Percentiles rank a stretch among this genome's conserved stretches.
Evolutionary conservation across 1,140 invertebrate species (phyloP).

Genomic region (Bacillus rossius): DNA sequence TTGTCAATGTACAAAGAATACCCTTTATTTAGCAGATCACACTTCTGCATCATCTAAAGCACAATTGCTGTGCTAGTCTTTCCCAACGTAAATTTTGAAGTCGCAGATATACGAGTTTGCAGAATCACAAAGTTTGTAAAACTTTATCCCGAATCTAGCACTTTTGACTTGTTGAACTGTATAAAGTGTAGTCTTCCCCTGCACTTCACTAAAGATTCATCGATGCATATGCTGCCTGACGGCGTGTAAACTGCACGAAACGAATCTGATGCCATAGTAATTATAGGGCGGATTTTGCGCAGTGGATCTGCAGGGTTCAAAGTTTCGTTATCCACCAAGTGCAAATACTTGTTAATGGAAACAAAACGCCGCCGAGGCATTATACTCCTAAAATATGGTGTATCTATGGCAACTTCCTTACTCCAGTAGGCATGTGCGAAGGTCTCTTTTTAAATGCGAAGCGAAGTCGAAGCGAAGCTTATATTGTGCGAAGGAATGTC

Average conservation of each 20-base stretch:
- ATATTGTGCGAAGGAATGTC: no score
- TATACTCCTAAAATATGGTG: conserved; percentile 17
- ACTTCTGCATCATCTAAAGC: no score
- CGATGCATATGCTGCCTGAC: conserved; percentile 12
- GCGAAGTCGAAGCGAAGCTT: no score
- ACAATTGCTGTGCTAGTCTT: conserved; percentile 3
- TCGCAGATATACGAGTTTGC: conserved; percentile 10
- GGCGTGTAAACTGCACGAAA: conserved; percentile 3
- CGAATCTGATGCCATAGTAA: conserved; percentile 9
- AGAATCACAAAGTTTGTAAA: conserved; percentile 19
- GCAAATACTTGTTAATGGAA: not conserved
- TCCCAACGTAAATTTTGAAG: conserved; percentile 16
- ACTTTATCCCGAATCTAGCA: conserved; percentile 16
- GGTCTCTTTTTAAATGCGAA: no score
- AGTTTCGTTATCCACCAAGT: conserved; percentile 9
- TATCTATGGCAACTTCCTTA: conserved; percentile 17
- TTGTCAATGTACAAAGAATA: no score
- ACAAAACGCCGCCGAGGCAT: conserved; percentile 11
- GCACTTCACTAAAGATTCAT: conserved; percentile 16
- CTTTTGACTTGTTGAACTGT: conserved; percentile 11
- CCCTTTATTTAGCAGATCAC: no score
- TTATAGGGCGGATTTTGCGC: conserved; percentile 2
- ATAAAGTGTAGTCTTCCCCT: conserved; percentile 15
- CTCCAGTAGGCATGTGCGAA: no score
- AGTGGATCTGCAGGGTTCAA: not conserved